Percentiles rank a stretch among this genome's conserved stretches.
Conservation (phyloP, 2,888 invertebrate genomes). For the Orchestes rusci region DNA sequence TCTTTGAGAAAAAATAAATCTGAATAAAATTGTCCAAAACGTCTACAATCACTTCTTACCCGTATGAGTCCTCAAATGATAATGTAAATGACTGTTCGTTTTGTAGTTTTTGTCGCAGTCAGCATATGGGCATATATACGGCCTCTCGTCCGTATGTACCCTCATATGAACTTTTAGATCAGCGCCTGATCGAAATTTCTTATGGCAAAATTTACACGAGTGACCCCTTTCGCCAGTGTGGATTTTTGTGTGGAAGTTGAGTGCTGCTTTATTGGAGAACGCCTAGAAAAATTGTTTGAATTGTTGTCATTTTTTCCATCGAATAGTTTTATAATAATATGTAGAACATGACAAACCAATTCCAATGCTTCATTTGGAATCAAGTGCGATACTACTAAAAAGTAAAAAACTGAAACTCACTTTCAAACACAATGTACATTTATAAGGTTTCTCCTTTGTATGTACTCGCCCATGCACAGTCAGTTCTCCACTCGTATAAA, state of each 20-base stretch:
- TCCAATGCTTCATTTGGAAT: conserved; percentile 1
- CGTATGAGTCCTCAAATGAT: conserved; percentile 38
- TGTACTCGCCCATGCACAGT: conserved; percentile 32
- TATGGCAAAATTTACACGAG: conserved; percentile 36
- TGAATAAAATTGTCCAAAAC: too few species aligned
- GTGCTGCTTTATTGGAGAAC: conserved; percentile 31
- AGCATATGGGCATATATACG: conserved; percentile 40
- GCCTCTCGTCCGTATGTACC: conserved; percentile 40
- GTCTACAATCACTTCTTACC: too few species aligned
- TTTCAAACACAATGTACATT: conserved; percentile 32
- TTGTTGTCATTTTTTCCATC: too few species aligned
- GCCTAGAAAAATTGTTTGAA: too few species aligned
- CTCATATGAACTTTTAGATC: conserved; percentile 40
- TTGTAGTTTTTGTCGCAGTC: conserved; percentile 39
- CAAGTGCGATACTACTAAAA: background rate
- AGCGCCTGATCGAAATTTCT: conserved; percentile 38
- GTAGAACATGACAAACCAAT: too few species aligned
- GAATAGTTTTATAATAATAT: too few species aligned
- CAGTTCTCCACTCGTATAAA: conserved; percentile 32
- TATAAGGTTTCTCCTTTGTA: conserved; percentile 32
- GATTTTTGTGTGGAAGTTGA: conserved; percentile 24
- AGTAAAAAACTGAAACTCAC: too few species aligned
- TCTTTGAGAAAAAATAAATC: too few species aligned
- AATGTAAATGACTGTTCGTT: conserved; percentile 40
- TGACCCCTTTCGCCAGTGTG: conserved; percentile 42